Evolutionary conservation across 2,797 vertebrate species (phyloP).

Genomic region (Aotus griseimembra): DNA sequence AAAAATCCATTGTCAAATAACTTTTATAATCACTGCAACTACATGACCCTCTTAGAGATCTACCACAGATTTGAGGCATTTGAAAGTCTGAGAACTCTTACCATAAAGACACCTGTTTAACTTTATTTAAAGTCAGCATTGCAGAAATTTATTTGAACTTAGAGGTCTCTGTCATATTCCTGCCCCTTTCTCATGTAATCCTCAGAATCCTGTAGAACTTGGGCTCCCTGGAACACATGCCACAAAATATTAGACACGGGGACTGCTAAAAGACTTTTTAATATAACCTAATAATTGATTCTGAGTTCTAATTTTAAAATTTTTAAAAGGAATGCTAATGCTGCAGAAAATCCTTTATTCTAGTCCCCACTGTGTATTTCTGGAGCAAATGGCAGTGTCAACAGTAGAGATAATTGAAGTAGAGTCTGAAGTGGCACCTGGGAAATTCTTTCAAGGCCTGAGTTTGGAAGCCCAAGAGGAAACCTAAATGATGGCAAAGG

Average conservation of each 20-base stretch:
- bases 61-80: not conserved
- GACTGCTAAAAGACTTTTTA: not conserved
- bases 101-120: not conserved
- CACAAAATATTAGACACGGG: not conserved
- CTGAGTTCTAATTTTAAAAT: not conserved
- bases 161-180: not conserved
- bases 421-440: not conserved
- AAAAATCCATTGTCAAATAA: not conserved
- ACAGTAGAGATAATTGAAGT: not conserved
- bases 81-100: not conserved
- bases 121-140: not conserved
- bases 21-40: not conserved
- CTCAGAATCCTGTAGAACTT: not conserved
- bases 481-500: not conserved
- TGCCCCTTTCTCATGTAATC: not conserved
- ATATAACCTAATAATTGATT: not conserved
- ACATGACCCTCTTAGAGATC: not conserved
- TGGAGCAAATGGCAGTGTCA: not conserved
- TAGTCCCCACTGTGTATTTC: not conserved
- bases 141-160: not conserved
- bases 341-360: not conserved
- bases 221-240: not conserved
- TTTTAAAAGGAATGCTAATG: not conserved
- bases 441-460: not conserved
- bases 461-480: not conserved